phyloP scores from a whole-genome alignment of 2,113 vertebrate species.

The Gorsachius goisagi region DNA sequence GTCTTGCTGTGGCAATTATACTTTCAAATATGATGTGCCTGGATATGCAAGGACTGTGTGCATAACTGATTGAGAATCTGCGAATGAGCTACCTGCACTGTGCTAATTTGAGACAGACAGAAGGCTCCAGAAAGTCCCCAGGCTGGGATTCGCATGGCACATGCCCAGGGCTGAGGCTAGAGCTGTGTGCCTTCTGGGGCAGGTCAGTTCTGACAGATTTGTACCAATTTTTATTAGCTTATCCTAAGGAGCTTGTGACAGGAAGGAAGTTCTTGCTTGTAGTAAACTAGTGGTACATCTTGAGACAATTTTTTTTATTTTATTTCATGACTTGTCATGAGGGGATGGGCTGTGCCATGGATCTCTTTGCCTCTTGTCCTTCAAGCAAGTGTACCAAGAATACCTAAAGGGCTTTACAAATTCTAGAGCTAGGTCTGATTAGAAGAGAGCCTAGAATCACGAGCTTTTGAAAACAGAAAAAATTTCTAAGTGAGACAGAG shows the following conservation, averaged over 20 bases:
- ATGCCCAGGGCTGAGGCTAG: neutral
- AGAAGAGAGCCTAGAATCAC: neutral
- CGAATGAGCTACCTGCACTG: neutral
- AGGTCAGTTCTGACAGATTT: neutral
- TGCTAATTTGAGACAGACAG: neutral
- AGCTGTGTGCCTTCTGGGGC: neutral
- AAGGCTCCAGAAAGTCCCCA: neutral
- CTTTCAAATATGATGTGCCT: slow-evolving; percentile 39
- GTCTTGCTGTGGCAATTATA: slow-evolving; percentile 59
- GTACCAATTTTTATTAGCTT: neutral
- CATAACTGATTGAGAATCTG: slow-evolving; percentile 21
- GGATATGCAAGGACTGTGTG: neutral
- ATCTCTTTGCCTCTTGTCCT: neutral
- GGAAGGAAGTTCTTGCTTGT: neutral
- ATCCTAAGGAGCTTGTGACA: neutral
- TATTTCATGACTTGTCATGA: neutral
- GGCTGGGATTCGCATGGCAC: neutral
- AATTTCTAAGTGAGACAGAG: neutral
- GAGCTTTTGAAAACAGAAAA: neutral
- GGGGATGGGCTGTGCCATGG: neutral
- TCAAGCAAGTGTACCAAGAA: neutral
- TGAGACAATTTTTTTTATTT: neutral
- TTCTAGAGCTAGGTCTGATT: neutral
- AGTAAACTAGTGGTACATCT: neutral
- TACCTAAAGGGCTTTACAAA: neutral